Percentiles rank a stretch among this genome's conserved stretches.
phyloP scores from a whole-genome alignment of 1,140 invertebrate species.

The Drosophila simulans region DNA sequence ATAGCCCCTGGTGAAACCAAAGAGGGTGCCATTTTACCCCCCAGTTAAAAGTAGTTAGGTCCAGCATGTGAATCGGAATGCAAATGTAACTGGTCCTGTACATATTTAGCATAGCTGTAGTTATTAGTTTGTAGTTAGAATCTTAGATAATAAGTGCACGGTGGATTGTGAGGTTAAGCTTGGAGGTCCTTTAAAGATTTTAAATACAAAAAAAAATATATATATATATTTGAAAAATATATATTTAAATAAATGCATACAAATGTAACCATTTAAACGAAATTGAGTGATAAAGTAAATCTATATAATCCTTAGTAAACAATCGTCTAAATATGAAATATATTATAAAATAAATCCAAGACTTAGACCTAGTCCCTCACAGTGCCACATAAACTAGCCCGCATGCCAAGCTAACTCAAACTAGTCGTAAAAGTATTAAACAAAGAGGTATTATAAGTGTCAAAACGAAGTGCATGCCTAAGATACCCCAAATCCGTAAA shows the following conservation, averaged over 20 bases:
- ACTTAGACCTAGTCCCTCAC: neutral
- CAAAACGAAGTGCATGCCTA: conserved; percentile 17
- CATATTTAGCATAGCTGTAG: conserved; percentile 38
- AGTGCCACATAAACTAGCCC: conserved; percentile 18
- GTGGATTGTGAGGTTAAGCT: neutral
- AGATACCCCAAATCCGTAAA: conserved; percentile 1
- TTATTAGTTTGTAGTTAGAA: conserved; percentile 24
- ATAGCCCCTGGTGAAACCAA: conserved; percentile 18
- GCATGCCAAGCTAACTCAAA: conserved; percentile 38
- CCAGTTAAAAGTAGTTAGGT: conserved; percentile 27
- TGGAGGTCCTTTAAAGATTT: no score
- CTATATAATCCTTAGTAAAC: no score
- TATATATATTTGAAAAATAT: no score
- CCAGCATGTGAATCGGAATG: conserved; percentile 36
- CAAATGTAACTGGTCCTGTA: conserved; percentile 37
- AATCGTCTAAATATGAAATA: no score
- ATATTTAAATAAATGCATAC: neutral
- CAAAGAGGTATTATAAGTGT: conserved; percentile 30
- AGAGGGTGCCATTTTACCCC: conserved; percentile 40
- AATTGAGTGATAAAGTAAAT: no score
- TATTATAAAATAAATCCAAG: no score
- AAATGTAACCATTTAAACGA: no score
- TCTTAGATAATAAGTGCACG: conserved; percentile 62
- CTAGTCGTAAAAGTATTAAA: conserved; percentile 44
- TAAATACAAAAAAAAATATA: neutral